These are phyloP conservation scores for Agonopterix arenella DNA, from an alignment of 2,888 invertebrate genomes.

Conservation along the genomic window DNA sequence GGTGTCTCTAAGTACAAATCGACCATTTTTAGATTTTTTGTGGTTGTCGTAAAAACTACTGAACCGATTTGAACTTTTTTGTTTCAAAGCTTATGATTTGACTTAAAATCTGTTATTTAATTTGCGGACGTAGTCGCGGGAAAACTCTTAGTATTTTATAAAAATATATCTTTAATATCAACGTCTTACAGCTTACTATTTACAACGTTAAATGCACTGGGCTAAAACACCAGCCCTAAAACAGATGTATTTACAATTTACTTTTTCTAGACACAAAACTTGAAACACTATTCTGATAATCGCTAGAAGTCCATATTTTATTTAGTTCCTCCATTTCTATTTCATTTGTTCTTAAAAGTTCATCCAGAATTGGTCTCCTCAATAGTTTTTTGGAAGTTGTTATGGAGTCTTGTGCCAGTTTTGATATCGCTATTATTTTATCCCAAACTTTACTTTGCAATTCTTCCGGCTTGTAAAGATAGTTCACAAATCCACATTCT, in stretches of 20 bases:
- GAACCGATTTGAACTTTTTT: too few species aligned
- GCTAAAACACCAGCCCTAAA: too few species aligned
- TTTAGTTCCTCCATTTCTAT: slow-evolving; percentile 81
- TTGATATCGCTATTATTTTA: slow-evolving; percentile 72
- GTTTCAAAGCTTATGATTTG: too few species aligned
- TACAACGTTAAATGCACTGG: too few species aligned
- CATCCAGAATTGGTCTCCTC: slow-evolving; percentile 74
- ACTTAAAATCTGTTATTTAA: too few species aligned
- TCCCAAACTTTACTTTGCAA: slow-evolving; percentile 78
- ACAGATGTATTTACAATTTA: slow-evolving; percentile 22
- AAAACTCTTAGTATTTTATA: too few species aligned
- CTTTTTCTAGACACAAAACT: slow-evolving; percentile 18
- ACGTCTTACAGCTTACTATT: too few species aligned
- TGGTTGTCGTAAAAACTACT: too few species aligned
- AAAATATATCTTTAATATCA: too few species aligned
- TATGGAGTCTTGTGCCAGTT: slow-evolving; percentile 76
- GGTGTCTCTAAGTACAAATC: too few species aligned
- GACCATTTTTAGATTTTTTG: too few species aligned
- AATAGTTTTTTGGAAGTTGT: slow-evolving; percentile 83
- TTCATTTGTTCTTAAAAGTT: slow-evolving; percentile 80
- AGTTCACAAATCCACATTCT: slow-evolving; percentile 85
- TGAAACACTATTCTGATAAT: slow-evolving; percentile 52
- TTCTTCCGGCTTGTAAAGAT: slow-evolving; percentile 82
- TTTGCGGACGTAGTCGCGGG: too few species aligned
- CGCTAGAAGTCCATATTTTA: slow-evolving; percentile 80